phyloP scores from a whole-genome alignment of 53 echinoderm and acorn worm genomes.

The Arbacia lixula region DNA sequence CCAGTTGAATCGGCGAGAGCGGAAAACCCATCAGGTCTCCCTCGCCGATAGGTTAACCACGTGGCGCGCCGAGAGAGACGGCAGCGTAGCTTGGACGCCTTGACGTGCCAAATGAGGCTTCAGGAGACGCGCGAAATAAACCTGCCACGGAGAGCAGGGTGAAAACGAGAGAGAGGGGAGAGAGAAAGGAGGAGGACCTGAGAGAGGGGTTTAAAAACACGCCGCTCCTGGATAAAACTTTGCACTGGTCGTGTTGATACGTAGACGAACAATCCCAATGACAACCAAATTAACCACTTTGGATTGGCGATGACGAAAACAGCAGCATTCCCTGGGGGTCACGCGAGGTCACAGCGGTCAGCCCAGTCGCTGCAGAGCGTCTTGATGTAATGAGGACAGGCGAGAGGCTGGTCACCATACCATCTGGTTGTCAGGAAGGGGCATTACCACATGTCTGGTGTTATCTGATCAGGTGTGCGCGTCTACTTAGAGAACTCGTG shows the following conservation, averaged over 20 bases:
- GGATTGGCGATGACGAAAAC: conserved; percentile 25
- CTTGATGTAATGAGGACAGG: conserved; percentile 14
- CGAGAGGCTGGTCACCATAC: conserved; percentile 5
- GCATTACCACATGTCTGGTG: no score
- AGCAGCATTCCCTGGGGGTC: conserved; percentile 23
- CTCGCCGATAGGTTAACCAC: not conserved
- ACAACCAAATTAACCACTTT: conserved; percentile 46
- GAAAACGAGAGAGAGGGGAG: no score
- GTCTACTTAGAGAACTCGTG: no score
- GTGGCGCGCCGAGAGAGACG: not conserved
- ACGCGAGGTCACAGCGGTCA: conserved; percentile 16
- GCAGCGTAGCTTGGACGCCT: conserved; percentile 5
- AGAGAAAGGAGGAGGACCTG: no score
- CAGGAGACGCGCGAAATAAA: no score
- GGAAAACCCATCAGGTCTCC: not conserved
- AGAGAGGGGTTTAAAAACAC: no score
- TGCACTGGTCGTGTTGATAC: no score
- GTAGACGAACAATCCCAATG: no score
- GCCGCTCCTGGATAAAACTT: no score
- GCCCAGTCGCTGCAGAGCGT: not conserved
- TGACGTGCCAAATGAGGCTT: no score
- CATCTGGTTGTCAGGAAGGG: not conserved
- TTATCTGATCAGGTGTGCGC: no score
- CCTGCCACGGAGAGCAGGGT: no score
- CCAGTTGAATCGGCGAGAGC: conserved; percentile 28